Evolutionary conservation across 1,140 invertebrate species (phyloP).

Genomic region (Limonius californicus): DNA sequence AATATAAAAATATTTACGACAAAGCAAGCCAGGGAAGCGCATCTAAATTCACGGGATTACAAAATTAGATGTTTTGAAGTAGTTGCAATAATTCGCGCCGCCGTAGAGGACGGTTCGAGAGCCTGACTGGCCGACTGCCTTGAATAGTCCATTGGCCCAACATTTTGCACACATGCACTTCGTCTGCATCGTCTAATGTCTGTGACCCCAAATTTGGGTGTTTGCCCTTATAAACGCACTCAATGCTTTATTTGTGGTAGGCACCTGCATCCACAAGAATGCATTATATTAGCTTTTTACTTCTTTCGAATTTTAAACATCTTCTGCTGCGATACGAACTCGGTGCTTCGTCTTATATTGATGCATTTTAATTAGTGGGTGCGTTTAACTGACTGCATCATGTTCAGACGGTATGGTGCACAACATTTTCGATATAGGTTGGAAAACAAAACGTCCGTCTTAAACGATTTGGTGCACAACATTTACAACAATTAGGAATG

Average conservation of each 20-base stretch:
- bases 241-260: not conserved
- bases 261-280: not conserved
- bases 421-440: too few species aligned
- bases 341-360: too few species aligned
- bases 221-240: conserved; percentile 31
- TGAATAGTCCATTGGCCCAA: conserved; percentile 45
- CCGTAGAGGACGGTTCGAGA: not conserved
- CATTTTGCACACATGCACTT: conserved; percentile 37
- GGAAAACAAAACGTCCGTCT: too few species aligned
- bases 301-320: too few species aligned
- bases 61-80: conserved; percentile 11
- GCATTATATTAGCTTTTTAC: too few species aligned
- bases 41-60: not conserved
- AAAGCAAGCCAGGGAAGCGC: not conserved
- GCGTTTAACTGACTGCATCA: too few species aligned
- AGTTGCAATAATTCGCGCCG: not conserved
- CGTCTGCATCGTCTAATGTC: conserved; percentile 43
- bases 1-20: conserved; percentile 11
- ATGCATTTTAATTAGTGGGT: too few species aligned
- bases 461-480: too few species aligned
- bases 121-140: conserved; percentile 41
- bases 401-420: too few species aligned
- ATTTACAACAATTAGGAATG: too few species aligned
- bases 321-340: too few species aligned
- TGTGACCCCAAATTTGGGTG: conserved; percentile 43